phyloP scores from a whole-genome alignment of 1,140 invertebrate species.

The Apis florea region DNA sequence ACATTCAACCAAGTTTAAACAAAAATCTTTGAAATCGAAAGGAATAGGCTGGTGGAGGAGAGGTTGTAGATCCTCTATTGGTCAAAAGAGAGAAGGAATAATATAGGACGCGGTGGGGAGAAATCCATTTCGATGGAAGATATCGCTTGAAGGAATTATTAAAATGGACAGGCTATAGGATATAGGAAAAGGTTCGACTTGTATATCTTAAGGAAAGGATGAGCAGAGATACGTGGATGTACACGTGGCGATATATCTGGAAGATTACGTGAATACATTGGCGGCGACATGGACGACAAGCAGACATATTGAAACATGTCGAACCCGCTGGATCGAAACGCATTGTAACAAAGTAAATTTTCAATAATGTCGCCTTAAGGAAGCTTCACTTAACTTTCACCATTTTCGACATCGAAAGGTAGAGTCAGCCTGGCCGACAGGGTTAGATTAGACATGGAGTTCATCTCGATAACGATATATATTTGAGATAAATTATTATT shows the following conservation, averaged over 20 bases:
- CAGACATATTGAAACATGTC: slow-evolving; percentile 60
- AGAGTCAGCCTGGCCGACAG: too few relatives aligned
- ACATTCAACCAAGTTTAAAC: not conserved
- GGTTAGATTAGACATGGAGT: not conserved
- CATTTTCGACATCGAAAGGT: not conserved
- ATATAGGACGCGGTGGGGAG: not conserved
- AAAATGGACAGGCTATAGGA: slow-evolving; percentile 46
- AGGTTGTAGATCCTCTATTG: not conserved
- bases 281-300: slow-evolving; percentile 41
- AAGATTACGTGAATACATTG: slow-evolving; percentile 62
- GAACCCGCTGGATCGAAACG: slow-evolving; percentile 40
- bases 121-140: slow-evolving; percentile 17
- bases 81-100: not conserved
- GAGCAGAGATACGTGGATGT: slow-evolving; percentile 40
- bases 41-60: not conserved
- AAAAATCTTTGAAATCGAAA: not conserved
- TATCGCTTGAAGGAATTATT: slow-evolving; percentile 50
- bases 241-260: slow-evolving; percentile 57
- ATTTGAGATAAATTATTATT: too few relatives aligned
- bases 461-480: too few relatives aligned
- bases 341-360: slow-evolving; percentile 40
- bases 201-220: slow-evolving; percentile 35
- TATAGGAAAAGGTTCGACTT: slow-evolving; percentile 36
- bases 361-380: slow-evolving; percentile 48
- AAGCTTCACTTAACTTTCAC: not conserved